Evolutionary conservation across 2,113 vertebrate species (phyloP), one percentile per base, ranked within the genome.

Genomic region (Erpornis zantholeuca): DNA sequence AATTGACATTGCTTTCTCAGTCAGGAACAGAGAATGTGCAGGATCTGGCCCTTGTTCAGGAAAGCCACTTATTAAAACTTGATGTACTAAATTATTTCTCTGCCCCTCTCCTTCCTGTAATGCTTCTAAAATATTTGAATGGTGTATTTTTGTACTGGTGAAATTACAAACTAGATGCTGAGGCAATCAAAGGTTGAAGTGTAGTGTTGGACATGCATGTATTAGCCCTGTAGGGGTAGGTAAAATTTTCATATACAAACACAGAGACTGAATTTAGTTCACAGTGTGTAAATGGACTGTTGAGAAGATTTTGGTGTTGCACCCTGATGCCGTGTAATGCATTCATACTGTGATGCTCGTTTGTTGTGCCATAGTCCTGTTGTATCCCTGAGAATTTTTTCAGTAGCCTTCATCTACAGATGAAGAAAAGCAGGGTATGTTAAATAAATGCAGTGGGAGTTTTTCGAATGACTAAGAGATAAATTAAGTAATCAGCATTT

Each of bases 401-500:
- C 50, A 65, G 72, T 77, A 59, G 56, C 83, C 93, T 96, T 95
- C 80, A 60, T 72, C 52, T 78, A 29, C 50, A 33, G 64, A 64
- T 23, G 60, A 85, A 81, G 71, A 77, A 80, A 94, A 78, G 28
- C n/a, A 86, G 68, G 49, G 35, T 78, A 57, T 86, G 80, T 78
- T 86, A 86, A 97, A 83, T 83, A 92, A 90, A 93, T 83, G 52
- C 38, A 52, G 71, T 80, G 70, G 57, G 61, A 90, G 38, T 33
- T 84, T 84, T 94, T 73, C n/a, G 61, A 57, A 80, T 63, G n/a
- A 54, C 65, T 90, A 88, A 92, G 63, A 95, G 84, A 90, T 82
- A 91, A 94, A 96, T 96, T 72, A 94, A 93, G 65, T 50, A 83
- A 96, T 96, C 94, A 95, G 21, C 57, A 69, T 94, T 96, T 94